Evolutionary conservation across 2,888 invertebrate species (phyloP).

Genomic region (Lasius platythorax): DNA sequence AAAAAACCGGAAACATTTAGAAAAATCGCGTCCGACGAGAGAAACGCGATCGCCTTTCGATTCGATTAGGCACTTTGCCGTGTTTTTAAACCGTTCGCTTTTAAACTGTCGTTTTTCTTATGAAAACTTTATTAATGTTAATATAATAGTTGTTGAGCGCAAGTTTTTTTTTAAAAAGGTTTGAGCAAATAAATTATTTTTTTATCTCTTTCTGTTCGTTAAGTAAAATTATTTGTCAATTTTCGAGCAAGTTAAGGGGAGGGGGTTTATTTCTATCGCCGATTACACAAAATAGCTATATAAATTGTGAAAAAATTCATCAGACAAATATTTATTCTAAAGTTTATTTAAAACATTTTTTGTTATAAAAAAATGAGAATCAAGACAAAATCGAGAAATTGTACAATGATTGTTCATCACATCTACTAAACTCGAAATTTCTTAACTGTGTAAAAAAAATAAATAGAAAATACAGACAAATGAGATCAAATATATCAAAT

Average conservation of each 20-base stretch:
- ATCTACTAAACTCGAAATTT: not conserved
- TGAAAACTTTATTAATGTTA: not conserved
- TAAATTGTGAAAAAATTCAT: not conserved
- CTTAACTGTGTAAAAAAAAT: not conserved
- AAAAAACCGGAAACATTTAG: conserved; percentile 66
- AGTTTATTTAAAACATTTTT: not conserved
- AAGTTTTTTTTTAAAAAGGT: not conserved
- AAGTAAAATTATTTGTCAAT: not conserved
- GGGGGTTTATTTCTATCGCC: not conserved
- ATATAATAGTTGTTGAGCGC: not conserved
- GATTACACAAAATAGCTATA: not conserved
- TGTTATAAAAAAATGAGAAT: not conserved
- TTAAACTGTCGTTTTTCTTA: not conserved
- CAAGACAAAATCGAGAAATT: not conserved
- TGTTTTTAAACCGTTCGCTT: not conserved
- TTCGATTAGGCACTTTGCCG: not conserved
- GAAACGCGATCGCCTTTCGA: conserved; percentile 3
- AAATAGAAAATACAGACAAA: not conserved
- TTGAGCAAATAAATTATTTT: not conserved
- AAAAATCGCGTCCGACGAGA: conserved; percentile 54
- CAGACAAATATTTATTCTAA: not conserved
- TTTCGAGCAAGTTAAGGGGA: not conserved
- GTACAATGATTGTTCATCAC: not conserved
- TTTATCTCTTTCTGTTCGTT: not conserved
- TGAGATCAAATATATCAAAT: not conserved